phyloP scores from a whole-genome alignment of 2,113 vertebrate genomes.

The Microtus richardsoni region DNA sequence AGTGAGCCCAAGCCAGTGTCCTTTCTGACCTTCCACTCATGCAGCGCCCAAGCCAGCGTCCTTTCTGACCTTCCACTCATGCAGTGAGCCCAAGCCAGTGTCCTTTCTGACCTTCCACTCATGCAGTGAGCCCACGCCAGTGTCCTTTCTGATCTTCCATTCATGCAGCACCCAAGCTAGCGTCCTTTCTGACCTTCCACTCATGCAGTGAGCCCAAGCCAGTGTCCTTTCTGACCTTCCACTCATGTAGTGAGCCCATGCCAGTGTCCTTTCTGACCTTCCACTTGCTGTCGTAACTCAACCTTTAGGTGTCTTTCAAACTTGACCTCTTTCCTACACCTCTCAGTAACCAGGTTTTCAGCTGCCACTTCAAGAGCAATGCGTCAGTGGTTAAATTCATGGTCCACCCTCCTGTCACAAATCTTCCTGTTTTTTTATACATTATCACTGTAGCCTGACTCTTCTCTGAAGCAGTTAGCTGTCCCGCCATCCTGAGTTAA shows the following conservation, averaged over 20 bases:
- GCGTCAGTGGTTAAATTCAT: neutral
- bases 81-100: neutral
- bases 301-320: neutral
- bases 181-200: neutral
- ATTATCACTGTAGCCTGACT: neutral
- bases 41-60: neutral
- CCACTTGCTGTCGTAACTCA: neutral
- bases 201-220: neutral
- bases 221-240: neutral
- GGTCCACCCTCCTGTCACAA: too few species aligned
- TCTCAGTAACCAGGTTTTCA: neutral
- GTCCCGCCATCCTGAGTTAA: neutral
- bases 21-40: neutral
- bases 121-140: neutral
- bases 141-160: neutral
- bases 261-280: neutral
- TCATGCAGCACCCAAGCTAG: neutral
- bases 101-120: neutral
- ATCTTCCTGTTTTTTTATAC: neutral
- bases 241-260: neutral
- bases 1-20: too few species aligned
- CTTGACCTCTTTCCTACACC: neutral
- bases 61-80: neutral
- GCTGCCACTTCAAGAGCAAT: neutral
- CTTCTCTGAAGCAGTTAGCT: neutral